A percentile compares a stretch with the other conserved stretches of the same genome.
Conservation (phyloP, 2,797 vertebrate species). For the Pachyuromys duprasi region DNA sequence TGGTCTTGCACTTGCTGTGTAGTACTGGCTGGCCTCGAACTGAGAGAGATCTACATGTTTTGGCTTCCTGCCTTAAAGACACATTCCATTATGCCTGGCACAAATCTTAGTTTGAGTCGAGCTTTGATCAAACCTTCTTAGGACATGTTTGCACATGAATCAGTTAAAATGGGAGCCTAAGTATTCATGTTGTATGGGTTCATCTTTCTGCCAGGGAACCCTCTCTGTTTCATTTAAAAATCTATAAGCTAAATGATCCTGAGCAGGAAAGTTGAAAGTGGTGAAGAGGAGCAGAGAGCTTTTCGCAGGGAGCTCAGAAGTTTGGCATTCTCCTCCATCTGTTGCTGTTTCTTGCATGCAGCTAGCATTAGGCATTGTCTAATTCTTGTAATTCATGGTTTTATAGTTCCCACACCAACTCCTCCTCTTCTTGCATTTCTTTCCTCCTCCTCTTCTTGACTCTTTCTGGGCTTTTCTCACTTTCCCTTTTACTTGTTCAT, state of each 20-base stretch:
- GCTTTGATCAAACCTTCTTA: neutral
- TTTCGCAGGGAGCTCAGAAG: neutral
- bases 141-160: neutral
- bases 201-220: neutral
- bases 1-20: neutral
- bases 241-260: neutral
- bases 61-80: neutral
- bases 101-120: slow-evolving; percentile 30
- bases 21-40: neutral
- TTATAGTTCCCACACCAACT: neutral
- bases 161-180: neutral
- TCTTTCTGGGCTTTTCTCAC: neutral
- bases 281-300: neutral
- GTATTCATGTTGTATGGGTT: neutral
- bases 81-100: too few relatives aligned
- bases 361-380: neutral
- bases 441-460: neutral
- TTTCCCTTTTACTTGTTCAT: neutral
- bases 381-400: neutral
- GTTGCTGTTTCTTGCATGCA: neutral
- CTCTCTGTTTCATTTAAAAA: slow-evolving; percentile 37
- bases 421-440: neutral
- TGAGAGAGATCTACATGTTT: neutral
- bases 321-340: neutral
- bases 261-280: neutral